Conservation (phyloP, 2,888 invertebrate species). For the Drosophila borealis region DNA sequence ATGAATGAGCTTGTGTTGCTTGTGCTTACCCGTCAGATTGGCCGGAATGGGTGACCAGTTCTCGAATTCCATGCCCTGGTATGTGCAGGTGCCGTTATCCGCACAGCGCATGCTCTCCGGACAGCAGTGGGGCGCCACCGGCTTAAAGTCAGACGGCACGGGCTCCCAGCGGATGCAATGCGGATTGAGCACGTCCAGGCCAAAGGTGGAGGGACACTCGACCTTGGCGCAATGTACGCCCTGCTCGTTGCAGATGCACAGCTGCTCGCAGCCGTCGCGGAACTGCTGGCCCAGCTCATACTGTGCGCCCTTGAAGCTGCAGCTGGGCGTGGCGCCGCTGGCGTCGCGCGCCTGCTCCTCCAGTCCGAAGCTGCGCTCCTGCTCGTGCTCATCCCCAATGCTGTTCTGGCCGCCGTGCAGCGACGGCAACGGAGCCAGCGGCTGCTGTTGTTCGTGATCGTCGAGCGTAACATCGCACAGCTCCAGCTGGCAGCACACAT, state of each 20-base stretch:
- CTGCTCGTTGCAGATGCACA: conserved; percentile 90
- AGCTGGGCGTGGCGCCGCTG: conserved; percentile 52
- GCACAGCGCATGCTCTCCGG: conserved; percentile 91
- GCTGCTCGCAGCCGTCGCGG: conserved; percentile 92
- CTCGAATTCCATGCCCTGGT: conserved; percentile 87
- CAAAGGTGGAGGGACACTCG: conserved; percentile 93
- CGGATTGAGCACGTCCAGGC: conserved; percentile 93
- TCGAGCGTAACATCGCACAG: conserved; percentile 94
- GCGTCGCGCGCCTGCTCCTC: conserved; percentile 81
- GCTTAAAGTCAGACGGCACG: conserved; percentile 89
- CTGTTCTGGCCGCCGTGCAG: conserved; percentile 69
- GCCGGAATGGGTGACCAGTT: conserved; percentile 94
- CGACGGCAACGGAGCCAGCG: conserved; percentile 36
- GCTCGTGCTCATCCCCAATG: conserved; percentile 56
- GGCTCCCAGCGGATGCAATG: conserved; percentile 95
- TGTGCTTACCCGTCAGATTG: conserved; percentile 87
- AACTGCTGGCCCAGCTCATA: conserved; percentile 89
- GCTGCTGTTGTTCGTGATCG: conserved; percentile 88
- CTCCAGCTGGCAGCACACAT: conserved; percentile 93
- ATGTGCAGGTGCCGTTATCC: conserved; percentile 93
- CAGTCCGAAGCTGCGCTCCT: conserved; percentile 53
- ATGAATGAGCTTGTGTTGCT: conserved; percentile 11
- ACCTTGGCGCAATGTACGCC: conserved; percentile 92
- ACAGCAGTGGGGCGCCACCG: conserved; percentile 92
- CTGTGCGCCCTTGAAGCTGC: conserved; percentile 79